phyloP scores from a whole-genome alignment of 2,888 invertebrate genomes.

The Nysson spinosus region DNA sequence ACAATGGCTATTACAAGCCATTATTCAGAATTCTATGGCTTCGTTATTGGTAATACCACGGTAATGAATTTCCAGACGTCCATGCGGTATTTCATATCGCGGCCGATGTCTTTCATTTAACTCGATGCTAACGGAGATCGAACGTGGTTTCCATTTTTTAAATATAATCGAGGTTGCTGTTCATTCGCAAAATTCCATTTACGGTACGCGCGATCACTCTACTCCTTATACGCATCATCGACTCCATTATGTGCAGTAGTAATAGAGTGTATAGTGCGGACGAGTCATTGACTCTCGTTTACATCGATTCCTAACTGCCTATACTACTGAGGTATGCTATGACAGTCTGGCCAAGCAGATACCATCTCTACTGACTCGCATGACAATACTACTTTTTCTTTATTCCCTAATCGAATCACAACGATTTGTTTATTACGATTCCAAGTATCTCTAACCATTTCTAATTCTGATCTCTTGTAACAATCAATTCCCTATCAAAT shows the following conservation, averaged over 20 bases:
- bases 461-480: too few relatives aligned
- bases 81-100: too few relatives aligned
- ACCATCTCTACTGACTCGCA: neutral
- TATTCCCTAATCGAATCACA: too few relatives aligned
- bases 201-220: conserved; percentile 9
- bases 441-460: too few relatives aligned
- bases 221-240: conserved; percentile 5
- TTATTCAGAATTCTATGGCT: too few relatives aligned
- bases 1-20: too few relatives aligned
- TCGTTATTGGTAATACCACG: too few relatives aligned
- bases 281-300: conserved; percentile 49
- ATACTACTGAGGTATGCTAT: conserved; percentile 20
- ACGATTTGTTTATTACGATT: too few relatives aligned
- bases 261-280: neutral
- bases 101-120: too few relatives aligned
- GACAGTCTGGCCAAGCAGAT: conserved; percentile 5
- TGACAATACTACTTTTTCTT: conserved; percentile 1
- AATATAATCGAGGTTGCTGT: neutral
- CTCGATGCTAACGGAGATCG: neutral
- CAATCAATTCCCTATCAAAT: too few relatives aligned
- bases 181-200: conserved; percentile 1
- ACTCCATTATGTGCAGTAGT: conserved; percentile 22
- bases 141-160: neutral
- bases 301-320: conserved; percentile 16
- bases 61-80: too few relatives aligned